Evolutionary conservation across 2,797 vertebrate genomes (phyloP).

Genomic region (Sylvia borin): DNA sequence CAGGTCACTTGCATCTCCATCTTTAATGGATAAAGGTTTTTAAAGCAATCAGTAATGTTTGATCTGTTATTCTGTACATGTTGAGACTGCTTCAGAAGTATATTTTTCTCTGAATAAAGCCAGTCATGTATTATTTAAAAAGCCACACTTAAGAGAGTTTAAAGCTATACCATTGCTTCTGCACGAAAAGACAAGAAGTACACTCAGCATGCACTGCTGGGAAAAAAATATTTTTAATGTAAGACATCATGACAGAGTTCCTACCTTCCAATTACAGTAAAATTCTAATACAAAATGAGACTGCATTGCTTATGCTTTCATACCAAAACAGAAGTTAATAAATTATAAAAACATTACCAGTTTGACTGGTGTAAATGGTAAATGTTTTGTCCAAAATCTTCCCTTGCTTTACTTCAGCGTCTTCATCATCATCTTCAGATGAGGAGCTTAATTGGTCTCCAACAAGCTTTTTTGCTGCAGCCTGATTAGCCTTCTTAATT

Average conservation of each 20-base stretch:
- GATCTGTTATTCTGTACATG: neutral
- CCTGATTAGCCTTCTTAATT: constrained; percentile 91
- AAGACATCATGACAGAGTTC: neutral
- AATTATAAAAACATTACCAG: constrained; percentile 76
- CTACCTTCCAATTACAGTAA: neutral
- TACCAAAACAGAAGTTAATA: neutral
- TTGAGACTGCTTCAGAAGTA: neutral
- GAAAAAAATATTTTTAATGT: neutral
- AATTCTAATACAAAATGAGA: neutral
- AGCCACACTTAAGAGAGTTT: neutral
- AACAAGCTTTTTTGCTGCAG: constrained; percentile 84
- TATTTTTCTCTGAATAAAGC: neutral
- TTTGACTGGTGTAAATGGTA: constrained; percentile 87
- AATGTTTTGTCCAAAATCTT: constrained; percentile 90
- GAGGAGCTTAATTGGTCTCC: constrained; percentile 85
- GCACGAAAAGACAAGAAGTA: neutral
- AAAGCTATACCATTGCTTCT: neutral
- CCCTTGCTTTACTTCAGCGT: constrained; percentile 83
- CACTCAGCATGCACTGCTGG: neutral
- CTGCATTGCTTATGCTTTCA: neutral
- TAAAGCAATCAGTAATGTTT: neutral
- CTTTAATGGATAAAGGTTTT: constrained; percentile 71
- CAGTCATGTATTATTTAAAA: neutral
- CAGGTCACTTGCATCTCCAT: constrained; percentile 85
- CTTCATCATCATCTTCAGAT: constrained; percentile 80